Conservation (phyloP, 1,140 invertebrate species). For the Lepidurus couesii region DNA sequence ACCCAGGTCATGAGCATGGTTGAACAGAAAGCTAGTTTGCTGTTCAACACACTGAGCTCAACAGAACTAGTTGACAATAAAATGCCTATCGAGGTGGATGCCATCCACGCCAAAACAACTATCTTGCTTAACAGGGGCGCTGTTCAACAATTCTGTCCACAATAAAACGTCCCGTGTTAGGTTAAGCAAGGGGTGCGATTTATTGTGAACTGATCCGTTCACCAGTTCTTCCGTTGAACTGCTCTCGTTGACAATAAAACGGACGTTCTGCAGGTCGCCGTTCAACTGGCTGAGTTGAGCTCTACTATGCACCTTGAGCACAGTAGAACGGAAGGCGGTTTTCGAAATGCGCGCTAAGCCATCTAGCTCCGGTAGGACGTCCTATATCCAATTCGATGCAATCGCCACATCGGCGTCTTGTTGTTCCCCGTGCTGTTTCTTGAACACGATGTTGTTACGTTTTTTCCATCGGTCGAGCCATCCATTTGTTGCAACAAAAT, state of each 20-base stretch:
- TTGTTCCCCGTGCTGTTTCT: not conserved
- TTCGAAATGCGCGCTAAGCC: no score
- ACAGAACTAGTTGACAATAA: not conserved
- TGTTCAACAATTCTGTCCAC: not conserved
- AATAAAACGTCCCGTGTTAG: not conserved
- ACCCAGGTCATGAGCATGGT: not conserved
- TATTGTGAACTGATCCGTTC: no score
- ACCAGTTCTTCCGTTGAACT: no score
- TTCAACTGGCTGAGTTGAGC: no score
- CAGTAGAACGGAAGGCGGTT: no score
- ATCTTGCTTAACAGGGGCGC: not conserved
- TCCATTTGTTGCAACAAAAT: slow-evolving; percentile 24
- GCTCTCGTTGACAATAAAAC: no score
- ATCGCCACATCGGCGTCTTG: not conserved
- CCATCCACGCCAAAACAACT: slow-evolving; percentile 8
- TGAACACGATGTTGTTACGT: slow-evolving; percentile 25
- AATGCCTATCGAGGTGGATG: slow-evolving; percentile 2
- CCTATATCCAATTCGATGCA: not conserved
- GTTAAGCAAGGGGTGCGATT: no score
- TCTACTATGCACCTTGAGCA: no score
- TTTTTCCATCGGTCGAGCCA: not conserved
- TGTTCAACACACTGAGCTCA: not conserved
- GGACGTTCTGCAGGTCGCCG: no score
- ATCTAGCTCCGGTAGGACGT: not conserved
- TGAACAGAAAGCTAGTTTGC: slow-evolving; percentile 5